phyloP scores from a whole-genome alignment of 2,888 invertebrate species.

The Erpobdella octoculata region DNA sequence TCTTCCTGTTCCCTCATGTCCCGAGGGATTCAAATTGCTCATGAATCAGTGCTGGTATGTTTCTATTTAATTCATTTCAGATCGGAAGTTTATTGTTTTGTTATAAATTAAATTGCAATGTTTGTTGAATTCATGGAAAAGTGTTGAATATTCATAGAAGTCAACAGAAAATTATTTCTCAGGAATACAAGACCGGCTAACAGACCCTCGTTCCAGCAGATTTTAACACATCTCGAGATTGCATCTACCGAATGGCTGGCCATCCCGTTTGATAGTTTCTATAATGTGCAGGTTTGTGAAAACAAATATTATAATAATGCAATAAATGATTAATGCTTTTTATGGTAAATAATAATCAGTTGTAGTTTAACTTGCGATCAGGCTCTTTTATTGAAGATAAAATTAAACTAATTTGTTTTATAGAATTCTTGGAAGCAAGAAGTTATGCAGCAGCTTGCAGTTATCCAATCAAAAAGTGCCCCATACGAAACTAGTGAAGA shows the following conservation, averaged over 20 bases:
- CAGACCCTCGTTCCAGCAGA: conserved; percentile 80
- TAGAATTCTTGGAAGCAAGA: conserved; percentile 75
- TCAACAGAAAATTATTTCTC: no score
- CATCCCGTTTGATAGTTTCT: conserved; percentile 66
- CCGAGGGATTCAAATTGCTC: conserved; percentile 68
- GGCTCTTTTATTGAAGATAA: no score
- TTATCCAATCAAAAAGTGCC: conserved; percentile 62
- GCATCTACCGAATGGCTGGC: conserved; percentile 71
- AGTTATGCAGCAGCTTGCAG: conserved; percentile 66
- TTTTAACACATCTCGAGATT: conserved; percentile 81
- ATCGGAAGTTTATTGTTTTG: conserved; percentile 6
- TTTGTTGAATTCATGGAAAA: not conserved
- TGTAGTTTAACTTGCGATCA: no score
- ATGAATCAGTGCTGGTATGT: conserved; percentile 78
- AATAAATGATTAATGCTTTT: no score
- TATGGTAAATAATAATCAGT: no score
- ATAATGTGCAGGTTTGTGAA: conserved; percentile 67
- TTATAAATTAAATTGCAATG: not conserved
- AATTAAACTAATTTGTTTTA: no score
- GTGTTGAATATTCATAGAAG: not conserved
- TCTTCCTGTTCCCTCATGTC: conserved; percentile 83
- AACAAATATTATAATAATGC: no score
- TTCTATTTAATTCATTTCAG: no score
- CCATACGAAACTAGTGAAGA: conserved; percentile 65
- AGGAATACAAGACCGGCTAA: conserved; percentile 74